Conservation (phyloP, 2,797 vertebrate genomes). For the Danio albolineatus region DNA sequence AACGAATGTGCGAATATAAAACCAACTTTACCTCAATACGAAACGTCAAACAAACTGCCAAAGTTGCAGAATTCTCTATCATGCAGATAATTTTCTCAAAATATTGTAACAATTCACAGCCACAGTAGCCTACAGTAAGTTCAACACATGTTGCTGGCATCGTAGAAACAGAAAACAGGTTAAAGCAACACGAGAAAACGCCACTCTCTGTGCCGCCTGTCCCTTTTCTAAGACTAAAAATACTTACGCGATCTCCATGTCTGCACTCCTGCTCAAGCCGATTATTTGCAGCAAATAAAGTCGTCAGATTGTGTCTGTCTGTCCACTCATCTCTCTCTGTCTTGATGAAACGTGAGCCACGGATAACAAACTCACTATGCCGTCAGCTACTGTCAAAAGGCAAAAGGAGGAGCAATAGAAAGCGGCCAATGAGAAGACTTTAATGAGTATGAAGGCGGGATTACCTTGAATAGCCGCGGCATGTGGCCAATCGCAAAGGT, state of each 20-base stretch:
- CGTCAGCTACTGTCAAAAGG: conserved; percentile 13
- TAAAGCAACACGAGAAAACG: neutral
- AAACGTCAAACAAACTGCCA: neutral
- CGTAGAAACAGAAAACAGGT: neutral
- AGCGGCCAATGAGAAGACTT: neutral
- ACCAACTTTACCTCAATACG: no score
- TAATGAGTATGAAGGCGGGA: neutral
- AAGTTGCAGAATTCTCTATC: neutral
- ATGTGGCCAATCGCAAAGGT: conserved; percentile 4
- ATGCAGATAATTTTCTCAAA: neutral
- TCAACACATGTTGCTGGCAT: neutral
- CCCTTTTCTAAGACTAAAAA: conserved; percentile 16
- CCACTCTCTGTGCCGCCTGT: neutral
- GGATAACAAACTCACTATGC: conserved; percentile 13
- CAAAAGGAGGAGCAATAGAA: neutral
- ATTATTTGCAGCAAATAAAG: neutral
- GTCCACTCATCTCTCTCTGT: conserved; percentile 2
- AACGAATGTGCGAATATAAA: no score
- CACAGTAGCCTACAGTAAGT: neutral
- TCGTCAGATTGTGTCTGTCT: neutral
- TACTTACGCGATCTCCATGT: conserved; percentile 51
- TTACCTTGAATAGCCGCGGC: neutral
- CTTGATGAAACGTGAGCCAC: neutral
- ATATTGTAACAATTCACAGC: neutral
- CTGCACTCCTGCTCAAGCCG: conserved; percentile 13